Percentiles rank a stretch among this genome's conserved stretches.
Evolutionary conservation across 2,113 vertebrate genomes (phyloP).

Genomic region (Etia nguti): DNA sequence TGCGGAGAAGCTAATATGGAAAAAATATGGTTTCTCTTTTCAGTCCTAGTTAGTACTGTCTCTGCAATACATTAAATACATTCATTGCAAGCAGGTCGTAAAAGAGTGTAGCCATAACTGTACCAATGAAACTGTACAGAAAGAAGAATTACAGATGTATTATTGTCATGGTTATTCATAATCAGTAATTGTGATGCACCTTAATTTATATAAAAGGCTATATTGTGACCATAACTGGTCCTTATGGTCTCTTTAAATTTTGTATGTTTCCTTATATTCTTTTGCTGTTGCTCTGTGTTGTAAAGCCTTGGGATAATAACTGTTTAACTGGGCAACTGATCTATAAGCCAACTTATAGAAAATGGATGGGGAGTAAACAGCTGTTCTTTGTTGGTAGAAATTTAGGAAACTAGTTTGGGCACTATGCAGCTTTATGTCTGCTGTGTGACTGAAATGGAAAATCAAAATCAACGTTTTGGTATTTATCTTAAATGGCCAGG

Average conservation of each 20-base stretch:
- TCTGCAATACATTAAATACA: background rate
- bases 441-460: background rate
- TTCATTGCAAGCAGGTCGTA: background rate
- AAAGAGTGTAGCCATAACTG: background rate
- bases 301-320: background rate
- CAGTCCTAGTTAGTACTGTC: background rate
- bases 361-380: background rate
- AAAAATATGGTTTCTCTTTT: background rate
- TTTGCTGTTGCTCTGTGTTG: background rate
- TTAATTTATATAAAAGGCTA: background rate
- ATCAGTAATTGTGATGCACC: background rate
- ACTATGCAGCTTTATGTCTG: background rate
- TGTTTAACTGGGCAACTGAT: background rate
- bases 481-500: slow-evolving; percentile 1
- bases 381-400: background rate
- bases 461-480: background rate
- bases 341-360: background rate
- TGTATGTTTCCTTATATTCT: background rate
- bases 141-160: background rate
- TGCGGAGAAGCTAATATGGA: background rate
- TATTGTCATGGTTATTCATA: background rate
- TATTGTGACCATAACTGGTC: background rate
- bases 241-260: background rate
- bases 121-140: background rate
- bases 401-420: background rate